phyloP scores from a whole-genome alignment of 2,797 vertebrate species.

The Brotula barbata region DNA sequence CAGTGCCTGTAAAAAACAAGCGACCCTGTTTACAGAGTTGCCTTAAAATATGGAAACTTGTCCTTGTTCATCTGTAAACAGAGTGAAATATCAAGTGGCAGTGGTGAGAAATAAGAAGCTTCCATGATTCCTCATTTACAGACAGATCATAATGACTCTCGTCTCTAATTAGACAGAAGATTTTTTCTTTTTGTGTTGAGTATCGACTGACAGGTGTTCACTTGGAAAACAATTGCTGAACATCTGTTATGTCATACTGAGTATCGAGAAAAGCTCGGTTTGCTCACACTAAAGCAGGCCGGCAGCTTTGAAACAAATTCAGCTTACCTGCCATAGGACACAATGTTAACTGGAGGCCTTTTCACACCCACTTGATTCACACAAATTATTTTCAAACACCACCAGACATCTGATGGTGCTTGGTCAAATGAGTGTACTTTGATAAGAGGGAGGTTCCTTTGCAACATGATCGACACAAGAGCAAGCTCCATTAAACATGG shows the following conservation, averaged over 20 bases:
- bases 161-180: slow-evolving; percentile 66
- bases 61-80: slow-evolving; percentile 63
- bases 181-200: slow-evolving; percentile 27
- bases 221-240: slow-evolving; percentile 60
- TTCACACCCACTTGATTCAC: slow-evolving; percentile 11
- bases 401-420: slow-evolving; percentile 7
- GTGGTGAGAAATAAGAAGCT: slow-evolving; percentile 46
- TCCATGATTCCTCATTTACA: slow-evolving; percentile 66
- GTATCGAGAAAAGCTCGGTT: slow-evolving; percentile 42
- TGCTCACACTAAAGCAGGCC: slow-evolving; percentile 9
- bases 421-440: slow-evolving; percentile 6
- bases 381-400: slow-evolving; percentile 8
- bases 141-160: slow-evolving; percentile 62
- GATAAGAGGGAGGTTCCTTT: background rate
- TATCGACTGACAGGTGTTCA: slow-evolving; percentile 60
- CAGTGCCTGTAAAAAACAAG: slow-evolving; percentile 53
- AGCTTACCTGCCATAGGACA: slow-evolving; percentile 6
- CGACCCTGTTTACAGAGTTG: slow-evolving; percentile 49
- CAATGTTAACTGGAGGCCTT: slow-evolving; percentile 20
- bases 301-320: slow-evolving; percentile 33
- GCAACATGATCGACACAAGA: background rate
- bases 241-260: slow-evolving; percentile 50
- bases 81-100: slow-evolving; percentile 66
- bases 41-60: slow-evolving; percentile 65
- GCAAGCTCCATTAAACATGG: background rate